A percentile compares a stretch with the other conserved stretches of the same genome.
Conservation (phyloP, 1,140 invertebrate genomes). For the Drosophila kikkawai region DNA sequence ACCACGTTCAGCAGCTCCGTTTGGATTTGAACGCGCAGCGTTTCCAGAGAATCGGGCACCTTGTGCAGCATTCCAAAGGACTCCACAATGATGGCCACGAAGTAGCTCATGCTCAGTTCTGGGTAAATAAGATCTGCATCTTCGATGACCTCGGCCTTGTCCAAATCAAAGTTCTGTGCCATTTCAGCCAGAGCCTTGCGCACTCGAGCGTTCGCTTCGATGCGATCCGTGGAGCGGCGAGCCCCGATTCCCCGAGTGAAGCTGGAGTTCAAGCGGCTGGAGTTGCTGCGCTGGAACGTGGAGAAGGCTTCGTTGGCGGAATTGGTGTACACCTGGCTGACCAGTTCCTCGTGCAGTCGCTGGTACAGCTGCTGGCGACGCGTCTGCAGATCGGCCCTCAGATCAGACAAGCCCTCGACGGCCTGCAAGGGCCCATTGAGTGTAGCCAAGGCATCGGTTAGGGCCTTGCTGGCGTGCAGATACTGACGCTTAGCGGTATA, state of each 20-base stretch:
- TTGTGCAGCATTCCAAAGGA: constrained; percentile 94
- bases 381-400: constrained; percentile 89
- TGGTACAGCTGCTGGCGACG: constrained; percentile 91
- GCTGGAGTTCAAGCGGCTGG: constrained; percentile 86
- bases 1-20: constrained; percentile 92
- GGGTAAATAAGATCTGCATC: constrained; percentile 88
- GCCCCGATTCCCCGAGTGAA: constrained; percentile 86
- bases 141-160: constrained; percentile 86
- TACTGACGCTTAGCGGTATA: constrained; percentile 92
- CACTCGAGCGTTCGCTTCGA: constrained; percentile 84
- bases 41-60: constrained; percentile 93
- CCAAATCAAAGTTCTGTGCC: constrained; percentile 78
- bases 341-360: constrained; percentile 90
- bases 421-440: constrained; percentile 90
- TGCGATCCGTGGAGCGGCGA: constrained; percentile 86
- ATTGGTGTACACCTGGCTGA: constrained; percentile 90
- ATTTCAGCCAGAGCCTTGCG: constrained; percentile 85
- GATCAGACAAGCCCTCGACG: constrained; percentile 93
- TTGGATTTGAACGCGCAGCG: constrained; percentile 92
- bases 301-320: constrained; percentile 87
- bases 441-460: constrained; percentile 89
- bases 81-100: constrained; percentile 93
- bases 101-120: constrained; percentile 89
- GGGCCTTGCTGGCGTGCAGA: constrained; percentile 93
- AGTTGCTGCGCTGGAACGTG: constrained; percentile 87